A percentile compares a stretch with the other conserved stretches of the same genome.
phyloP scores from a whole-genome alignment of 2,888 invertebrate genomes.

The Minunthozetes semirufus region DNA sequence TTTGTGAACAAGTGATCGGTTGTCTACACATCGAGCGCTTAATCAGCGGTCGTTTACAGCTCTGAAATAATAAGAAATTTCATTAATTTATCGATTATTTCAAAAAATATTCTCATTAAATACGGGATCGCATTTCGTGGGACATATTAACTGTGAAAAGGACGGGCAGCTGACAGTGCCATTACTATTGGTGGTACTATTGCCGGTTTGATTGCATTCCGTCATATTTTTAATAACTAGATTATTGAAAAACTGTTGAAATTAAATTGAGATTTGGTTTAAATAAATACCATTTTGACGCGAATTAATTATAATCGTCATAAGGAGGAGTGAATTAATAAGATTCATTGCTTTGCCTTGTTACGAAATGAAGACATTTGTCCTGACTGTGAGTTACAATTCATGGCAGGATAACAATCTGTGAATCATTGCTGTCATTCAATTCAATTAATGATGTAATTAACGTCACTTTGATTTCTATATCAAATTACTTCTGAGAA shows the following conservation, averaged over 20 bases:
- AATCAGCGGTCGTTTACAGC: constrained; percentile 13
- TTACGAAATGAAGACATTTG: neutral
- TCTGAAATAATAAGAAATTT: neutral
- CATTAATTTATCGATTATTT: neutral
- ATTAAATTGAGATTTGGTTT: neutral
- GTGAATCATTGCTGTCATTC: neutral
- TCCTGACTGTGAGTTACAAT: neutral
- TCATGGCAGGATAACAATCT: neutral
- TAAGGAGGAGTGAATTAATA: neutral
- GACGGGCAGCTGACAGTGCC: neutral
- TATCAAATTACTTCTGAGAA: neutral
- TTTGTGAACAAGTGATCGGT: neutral
- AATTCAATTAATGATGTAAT: neutral
- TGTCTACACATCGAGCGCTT: constrained; percentile 26
- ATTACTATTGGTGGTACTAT: neutral
- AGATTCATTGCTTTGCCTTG: neutral
- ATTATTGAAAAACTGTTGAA: neutral
- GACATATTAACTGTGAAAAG: constrained; percentile 13
- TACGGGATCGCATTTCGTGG: constrained; percentile 27
- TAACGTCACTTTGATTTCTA: neutral
- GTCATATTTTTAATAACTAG: neutral
- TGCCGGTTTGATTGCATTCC: neutral
- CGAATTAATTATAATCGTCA: neutral
- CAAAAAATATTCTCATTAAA: neutral
- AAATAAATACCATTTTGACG: neutral